Conservation (phyloP, 2,888 invertebrate genomes). For the Venusia cambrica region DNA sequence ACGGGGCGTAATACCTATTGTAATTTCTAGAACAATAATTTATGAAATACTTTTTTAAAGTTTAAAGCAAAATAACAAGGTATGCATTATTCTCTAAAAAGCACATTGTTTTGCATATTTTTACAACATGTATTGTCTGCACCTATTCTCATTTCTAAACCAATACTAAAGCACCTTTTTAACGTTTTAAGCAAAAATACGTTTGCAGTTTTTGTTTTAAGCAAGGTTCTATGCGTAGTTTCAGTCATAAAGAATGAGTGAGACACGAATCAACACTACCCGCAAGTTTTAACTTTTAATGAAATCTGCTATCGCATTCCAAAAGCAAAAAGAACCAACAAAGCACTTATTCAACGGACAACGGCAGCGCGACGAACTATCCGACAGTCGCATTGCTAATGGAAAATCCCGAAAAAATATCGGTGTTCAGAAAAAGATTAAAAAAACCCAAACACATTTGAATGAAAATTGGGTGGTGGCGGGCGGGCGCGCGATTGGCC, state of each 20-base stretch:
- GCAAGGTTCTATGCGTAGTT: too few species aligned
- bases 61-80: too few species aligned
- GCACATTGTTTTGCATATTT: too few species aligned
- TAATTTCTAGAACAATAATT: too few species aligned
- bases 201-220: too few species aligned
- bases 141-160: too few species aligned
- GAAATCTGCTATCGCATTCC: constrained; percentile 44
- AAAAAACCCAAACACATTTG: constrained; percentile 75
- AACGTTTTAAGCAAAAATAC: too few species aligned
- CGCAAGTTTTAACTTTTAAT: constrained; percentile 47
- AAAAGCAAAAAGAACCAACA: constrained; percentile 44
- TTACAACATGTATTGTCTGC: too few species aligned
- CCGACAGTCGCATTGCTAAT: constrained; percentile 69
- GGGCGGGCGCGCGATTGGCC: constrained; percentile 54
- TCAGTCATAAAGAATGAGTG: constrained; percentile 14
- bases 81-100: too few species aligned
- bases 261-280: constrained; percentile 12
- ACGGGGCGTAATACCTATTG: too few species aligned
- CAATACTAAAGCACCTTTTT: too few species aligned
- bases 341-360: constrained; percentile 53
- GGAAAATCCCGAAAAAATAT: constrained; percentile 77
- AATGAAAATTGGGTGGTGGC: constrained; percentile 77
- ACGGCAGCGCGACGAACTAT: constrained; percentile 55
- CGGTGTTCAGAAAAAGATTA: constrained; percentile 61
- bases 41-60: too few species aligned